phyloP scores from a whole-genome alignment of 2,113 vertebrate species.

The Prochilodus magdalenae region DNA sequence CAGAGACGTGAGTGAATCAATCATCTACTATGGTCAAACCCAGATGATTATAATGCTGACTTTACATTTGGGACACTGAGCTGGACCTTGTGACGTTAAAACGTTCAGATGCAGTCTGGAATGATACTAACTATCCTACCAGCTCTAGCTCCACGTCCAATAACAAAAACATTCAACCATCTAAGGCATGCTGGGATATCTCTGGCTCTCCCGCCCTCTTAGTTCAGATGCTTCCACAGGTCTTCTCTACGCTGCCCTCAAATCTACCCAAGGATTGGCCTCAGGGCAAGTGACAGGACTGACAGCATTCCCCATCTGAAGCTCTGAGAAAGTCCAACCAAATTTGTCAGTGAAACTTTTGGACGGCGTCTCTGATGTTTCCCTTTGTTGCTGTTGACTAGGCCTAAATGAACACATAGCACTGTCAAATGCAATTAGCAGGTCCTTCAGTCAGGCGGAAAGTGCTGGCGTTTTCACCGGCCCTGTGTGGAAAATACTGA shows the following conservation, averaged over 20 bases:
- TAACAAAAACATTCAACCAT: too few relatives aligned
- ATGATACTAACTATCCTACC: not conserved
- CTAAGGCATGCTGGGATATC: too few relatives aligned
- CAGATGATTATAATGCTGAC: too few relatives aligned
- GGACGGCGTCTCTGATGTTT: not conserved
- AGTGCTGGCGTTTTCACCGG: not conserved
- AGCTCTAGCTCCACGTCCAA: not conserved
- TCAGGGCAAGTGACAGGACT: not conserved
- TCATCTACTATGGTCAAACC: too few relatives aligned
- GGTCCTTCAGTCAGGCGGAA: not conserved
- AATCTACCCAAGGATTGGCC: not conserved
- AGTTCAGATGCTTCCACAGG: not conserved
- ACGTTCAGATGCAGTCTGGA: too few relatives aligned
- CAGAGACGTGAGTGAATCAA: too few relatives aligned
- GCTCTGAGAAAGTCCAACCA: not conserved
- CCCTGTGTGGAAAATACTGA: not conserved
- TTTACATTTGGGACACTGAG: too few relatives aligned
- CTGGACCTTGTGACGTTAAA: too few relatives aligned
- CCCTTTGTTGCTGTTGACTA: not conserved
- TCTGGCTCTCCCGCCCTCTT: not conserved
- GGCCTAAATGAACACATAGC: not conserved
- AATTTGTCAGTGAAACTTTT: conserved; percentile 14
- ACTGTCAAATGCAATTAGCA: not conserved
- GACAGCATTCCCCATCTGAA: not conserved
- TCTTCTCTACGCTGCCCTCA: not conserved